These are phyloP conservation scores for Leucoraja erinaceus DNA, from an alignment of 2,113 vertebrate genomes.

Conservation along the genomic window DNA sequence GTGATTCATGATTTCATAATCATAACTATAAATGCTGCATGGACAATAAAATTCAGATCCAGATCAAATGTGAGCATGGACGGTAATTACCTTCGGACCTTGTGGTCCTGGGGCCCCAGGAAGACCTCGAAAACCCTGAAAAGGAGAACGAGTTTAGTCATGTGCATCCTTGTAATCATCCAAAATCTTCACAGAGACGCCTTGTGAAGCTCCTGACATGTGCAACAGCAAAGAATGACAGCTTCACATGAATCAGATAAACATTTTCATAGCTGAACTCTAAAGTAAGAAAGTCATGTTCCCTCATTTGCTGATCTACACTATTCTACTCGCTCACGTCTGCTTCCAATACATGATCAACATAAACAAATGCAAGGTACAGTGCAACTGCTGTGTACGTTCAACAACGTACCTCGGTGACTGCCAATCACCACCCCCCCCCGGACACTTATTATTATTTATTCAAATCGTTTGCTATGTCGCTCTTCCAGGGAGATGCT, in stretches of 20 bases:
- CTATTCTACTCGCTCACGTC: neutral
- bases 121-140: constrained; percentile 41
- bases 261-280: neutral
- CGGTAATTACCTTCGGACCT: constrained; percentile 39
- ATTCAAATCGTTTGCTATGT: too few species aligned
- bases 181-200: neutral
- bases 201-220: neutral
- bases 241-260: neutral
- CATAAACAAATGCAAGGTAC: neutral
- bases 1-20: neutral
- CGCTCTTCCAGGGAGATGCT: too few species aligned
- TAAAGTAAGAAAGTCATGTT: neutral
- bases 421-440: too few species aligned
- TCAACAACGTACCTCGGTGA: too few species aligned
- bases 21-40: neutral
- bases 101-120: constrained; percentile 38
- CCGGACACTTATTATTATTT: too few species aligned
- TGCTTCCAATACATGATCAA: neutral
- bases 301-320: neutral
- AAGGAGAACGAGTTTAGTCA: constrained; percentile 6
- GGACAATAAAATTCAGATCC: neutral
- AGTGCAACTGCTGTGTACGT: neutral
- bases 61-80: neutral
- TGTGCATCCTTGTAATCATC: neutral
- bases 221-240: neutral